These are phyloP conservation scores for Syngnathus scovelli DNA, from an alignment of 2,113 vertebrate genomes.

Conservation along the genomic window DNA sequence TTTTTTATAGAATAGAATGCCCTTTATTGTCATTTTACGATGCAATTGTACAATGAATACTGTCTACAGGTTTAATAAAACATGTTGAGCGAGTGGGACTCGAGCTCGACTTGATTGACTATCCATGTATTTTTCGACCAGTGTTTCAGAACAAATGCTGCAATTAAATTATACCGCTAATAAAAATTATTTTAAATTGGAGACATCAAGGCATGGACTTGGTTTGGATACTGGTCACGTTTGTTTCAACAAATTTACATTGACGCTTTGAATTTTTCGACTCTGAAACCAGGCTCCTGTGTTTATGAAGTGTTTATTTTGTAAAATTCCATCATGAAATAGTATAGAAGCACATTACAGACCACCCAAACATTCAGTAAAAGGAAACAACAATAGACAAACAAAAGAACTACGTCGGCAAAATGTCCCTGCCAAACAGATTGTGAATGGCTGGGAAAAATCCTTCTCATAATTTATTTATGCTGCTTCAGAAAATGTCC, in stretches of 20 bases:
- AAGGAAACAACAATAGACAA: slow-evolving; percentile 43
- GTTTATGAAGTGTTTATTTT: slow-evolving; percentile 56
- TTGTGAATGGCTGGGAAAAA: slow-evolving; percentile 52
- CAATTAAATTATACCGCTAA: not conserved
- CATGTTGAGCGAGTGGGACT: no score
- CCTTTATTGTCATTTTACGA: no score
- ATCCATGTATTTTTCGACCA: not conserved
- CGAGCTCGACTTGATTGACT: not conserved
- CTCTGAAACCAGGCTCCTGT: not conserved
- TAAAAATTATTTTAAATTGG: not conserved
- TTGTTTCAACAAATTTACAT: not conserved
- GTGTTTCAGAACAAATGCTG: not conserved
- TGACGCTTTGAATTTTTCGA: not conserved
- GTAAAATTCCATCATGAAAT: slow-evolving; percentile 44
- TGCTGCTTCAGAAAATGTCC: slow-evolving; percentile 57
- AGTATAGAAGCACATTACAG: slow-evolving; percentile 47
- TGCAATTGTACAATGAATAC: no score
- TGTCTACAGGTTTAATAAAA: no score
- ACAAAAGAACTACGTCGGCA: slow-evolving; percentile 23
- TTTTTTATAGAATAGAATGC: no score
- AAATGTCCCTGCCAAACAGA: slow-evolving; percentile 40
- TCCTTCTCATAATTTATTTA: slow-evolving; percentile 57
- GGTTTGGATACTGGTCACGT: not conserved
- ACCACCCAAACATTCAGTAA: slow-evolving; percentile 29
- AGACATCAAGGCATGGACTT: not conserved